Evolutionary conservation across 2,797 vertebrate genomes (phyloP), one percentile per base, ranked within the genome.

Genomic region (Buceros bicornis): DNA sequence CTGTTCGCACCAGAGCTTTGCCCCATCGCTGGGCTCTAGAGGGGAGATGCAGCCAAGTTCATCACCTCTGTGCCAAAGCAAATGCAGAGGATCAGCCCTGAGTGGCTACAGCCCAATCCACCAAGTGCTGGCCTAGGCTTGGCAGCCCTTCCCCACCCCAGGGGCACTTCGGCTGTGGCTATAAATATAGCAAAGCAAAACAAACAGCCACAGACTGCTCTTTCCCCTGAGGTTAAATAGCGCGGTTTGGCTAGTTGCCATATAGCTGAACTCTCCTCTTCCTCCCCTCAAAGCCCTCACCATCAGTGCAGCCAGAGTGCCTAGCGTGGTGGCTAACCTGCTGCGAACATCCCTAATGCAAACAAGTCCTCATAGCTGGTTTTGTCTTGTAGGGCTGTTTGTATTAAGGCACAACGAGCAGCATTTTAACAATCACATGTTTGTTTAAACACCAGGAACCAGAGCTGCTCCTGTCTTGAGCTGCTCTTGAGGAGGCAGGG

Each of bases 51-150:
- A 5, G 61, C 57, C 3, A 6, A 4, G 79, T 37, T 37, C 48
- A 4, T 22, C 28, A 5, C 35, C 54, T 37, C 79, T 2, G n/a
- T 19, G 81, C 73, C 57, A 16, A 11, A 10, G 42, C 42, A 13
- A 54, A n/a, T 1, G 1, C 16, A 0, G 6, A 0, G 42, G 17
- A 8, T 37, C 17, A 51, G 73, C 66, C 70, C 31, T 0, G 8
- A 26, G 60, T 2, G 0, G 0, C 64, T 17, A 4, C 42, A 67
- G 90, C 53, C 73, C 87, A 8, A 8, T 25, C 64, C 62, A 60
- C 51, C 87, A 1, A 37, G 43, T 1, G 33, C 37, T 65, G 88
- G 26, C 67, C 77, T 5, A 0, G 0, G 0, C 72, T 47, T 84
- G 90, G 85, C 94, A 91, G 74, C 78, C 48, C 74, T 35, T 82